Percentiles rank a stretch among this genome's conserved stretches.
Conservation (phyloP, 2,797 vertebrate species). For the Myotis myotis region DNA sequence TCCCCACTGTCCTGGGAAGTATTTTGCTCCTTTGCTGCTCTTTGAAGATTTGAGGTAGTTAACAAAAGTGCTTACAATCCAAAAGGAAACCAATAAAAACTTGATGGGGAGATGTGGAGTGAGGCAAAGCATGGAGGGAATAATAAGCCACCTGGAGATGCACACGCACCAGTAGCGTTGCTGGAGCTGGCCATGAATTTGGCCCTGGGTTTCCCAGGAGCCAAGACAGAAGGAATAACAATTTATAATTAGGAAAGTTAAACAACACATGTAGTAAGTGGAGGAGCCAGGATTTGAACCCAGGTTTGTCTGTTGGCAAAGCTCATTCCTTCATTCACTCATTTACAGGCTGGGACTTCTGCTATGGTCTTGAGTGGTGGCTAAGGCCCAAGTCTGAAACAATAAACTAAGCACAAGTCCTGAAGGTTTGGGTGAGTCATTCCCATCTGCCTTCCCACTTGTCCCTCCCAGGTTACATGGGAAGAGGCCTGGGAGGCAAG, state of each 20-base stretch:
- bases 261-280: background rate
- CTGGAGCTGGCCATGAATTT: background rate
- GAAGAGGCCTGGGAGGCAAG: background rate
- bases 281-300: background rate
- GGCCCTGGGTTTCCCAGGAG: background rate
- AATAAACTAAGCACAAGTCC: background rate
- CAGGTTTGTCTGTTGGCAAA: background rate
- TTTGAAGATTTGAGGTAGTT: constrained; percentile 43
- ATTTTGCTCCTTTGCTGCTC: constrained; percentile 13
- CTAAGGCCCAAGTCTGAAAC: background rate
- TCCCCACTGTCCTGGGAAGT: background rate
- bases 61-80: constrained; percentile 24
- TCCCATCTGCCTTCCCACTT: accelerated
- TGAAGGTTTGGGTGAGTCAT: background rate
- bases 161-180: background rate
- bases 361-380: background rate
- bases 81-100: constrained; percentile 24
- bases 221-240: background rate
- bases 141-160: background rate
- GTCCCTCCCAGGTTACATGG: background rate
- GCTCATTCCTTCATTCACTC: background rate
- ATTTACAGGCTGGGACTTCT: background rate
- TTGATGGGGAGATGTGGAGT: background rate
- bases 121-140: background rate
- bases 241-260: background rate